Percentiles rank a stretch among this genome's conserved stretches.
Evolutionary conservation across 1,140 invertebrate species (phyloP).

Genomic region (Drosophila santomea): DNA sequence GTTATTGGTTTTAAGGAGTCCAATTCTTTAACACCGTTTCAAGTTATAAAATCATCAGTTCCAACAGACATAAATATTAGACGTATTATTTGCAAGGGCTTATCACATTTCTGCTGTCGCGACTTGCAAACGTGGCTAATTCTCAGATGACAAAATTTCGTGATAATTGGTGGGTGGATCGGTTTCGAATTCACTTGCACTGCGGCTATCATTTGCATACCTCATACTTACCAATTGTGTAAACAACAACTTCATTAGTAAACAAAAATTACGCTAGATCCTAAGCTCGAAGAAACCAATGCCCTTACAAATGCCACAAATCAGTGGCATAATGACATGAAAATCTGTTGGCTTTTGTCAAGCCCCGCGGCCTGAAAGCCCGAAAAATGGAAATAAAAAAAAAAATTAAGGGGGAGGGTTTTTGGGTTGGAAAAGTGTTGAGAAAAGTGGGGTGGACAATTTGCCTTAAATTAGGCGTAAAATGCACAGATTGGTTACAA

Average conservation of each 20-base stretch:
- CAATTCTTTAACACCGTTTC: too few relatives aligned
- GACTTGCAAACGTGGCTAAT: conserved; percentile 1
- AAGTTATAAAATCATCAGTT: too few relatives aligned
- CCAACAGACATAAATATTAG: background rate
- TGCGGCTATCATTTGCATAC: conserved; percentile 44
- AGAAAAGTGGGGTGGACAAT: conserved; percentile 42
- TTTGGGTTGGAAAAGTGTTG: conserved; percentile 16
- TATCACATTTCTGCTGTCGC: conserved; percentile 3
- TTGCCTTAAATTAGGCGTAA: conserved; percentile 83
- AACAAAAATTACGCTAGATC: conserved; percentile 27
- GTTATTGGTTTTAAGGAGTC: too few relatives aligned
- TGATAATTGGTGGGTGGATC: conserved; percentile 20
- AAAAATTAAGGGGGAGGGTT: background rate
- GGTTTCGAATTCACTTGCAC: conserved; percentile 16
- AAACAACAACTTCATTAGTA: conserved; percentile 64
- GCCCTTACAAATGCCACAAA: conserved; percentile 40
- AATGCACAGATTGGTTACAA: conserved; percentile 72
- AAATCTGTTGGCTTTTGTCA: conserved; percentile 81
- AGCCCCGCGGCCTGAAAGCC: conserved; percentile 24
- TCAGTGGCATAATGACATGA: conserved; percentile 71
- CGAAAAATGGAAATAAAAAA: conserved; percentile 13
- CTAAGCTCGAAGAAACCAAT: conserved; percentile 14
- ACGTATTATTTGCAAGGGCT: background rate
- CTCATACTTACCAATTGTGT: conserved; percentile 12
- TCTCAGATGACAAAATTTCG: conserved; percentile 24